Percentiles rank a stretch among this genome's conserved stretches.
phyloP scores from a whole-genome alignment of 2,113 vertebrate species.

The Limanda limanda region DNA sequence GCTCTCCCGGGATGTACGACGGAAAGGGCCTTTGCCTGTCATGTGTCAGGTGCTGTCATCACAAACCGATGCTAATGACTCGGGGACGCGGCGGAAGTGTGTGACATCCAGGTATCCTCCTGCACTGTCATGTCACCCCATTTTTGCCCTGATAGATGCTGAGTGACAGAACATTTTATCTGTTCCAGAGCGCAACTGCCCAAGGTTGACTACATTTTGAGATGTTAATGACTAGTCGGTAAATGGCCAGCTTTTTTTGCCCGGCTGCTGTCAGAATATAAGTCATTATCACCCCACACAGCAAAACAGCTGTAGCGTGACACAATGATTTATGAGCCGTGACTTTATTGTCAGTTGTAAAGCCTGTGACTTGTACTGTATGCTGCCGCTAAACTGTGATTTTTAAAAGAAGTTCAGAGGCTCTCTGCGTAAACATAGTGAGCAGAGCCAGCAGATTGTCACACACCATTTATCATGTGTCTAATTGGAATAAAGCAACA shows the following conservation, averaged over 20 bases:
- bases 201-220: conserved; percentile 50
- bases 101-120: conserved; percentile 49
- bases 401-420: conserved; percentile 57
- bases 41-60: conserved; percentile 68
- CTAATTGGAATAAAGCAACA: conserved; percentile 67
- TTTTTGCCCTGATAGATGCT: conserved; percentile 39
- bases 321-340: conserved; percentile 72
- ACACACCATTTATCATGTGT: conserved; percentile 65
- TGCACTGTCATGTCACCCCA: conserved; percentile 30
- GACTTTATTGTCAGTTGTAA: conserved; percentile 75
- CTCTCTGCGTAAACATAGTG: conserved; percentile 53
- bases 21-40: conserved; percentile 57
- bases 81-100: conserved; percentile 24
- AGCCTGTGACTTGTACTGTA: conserved; percentile 65
- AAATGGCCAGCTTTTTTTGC: conserved; percentile 41
- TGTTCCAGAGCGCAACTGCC: conserved; percentile 14
- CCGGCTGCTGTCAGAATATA: conserved; percentile 48
- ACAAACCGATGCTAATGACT: conserved; percentile 66
- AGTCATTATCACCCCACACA: conserved; percentile 65
- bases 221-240: conserved; percentile 53
- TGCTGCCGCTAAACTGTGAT: conserved; percentile 56
- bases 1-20: conserved; percentile 43
- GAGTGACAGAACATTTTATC: conserved; percentile 57
- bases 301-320: conserved; percentile 67
- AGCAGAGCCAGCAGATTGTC: conserved; percentile 61